A percentile compares a stretch with the other conserved stretches of the same genome.
phyloP scores from a whole-genome alignment of 2,113 vertebrate species.

The Nerophis ophidion region DNA sequence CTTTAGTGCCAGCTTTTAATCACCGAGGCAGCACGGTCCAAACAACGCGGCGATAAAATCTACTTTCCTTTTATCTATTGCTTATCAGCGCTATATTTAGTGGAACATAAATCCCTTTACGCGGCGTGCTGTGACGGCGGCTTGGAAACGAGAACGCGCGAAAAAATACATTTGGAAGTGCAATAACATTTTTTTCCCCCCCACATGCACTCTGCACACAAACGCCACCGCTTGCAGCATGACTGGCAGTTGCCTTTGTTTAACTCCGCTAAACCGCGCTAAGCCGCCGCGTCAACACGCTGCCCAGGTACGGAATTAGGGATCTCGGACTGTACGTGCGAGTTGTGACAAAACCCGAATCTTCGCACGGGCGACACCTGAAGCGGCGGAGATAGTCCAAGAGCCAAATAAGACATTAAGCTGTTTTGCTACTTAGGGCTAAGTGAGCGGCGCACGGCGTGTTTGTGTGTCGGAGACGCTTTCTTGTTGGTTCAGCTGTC shows the following conservation, averaged over 20 bases:
- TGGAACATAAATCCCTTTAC: neutral
- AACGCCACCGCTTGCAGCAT: neutral
- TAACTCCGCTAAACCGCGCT: conserved; percentile 8
- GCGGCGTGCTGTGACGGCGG: neutral
- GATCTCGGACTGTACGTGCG: conserved; percentile 17
- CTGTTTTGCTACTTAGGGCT: conserved; percentile 52
- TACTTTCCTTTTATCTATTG: conserved; percentile 7
- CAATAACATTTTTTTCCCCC: neutral
- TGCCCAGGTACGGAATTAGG: conserved; percentile 15
- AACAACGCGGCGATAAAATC: conserved; percentile 52
- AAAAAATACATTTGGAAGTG: conserved; percentile 1
- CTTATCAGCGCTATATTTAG: neutral
- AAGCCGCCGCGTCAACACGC: conserved; percentile 13
- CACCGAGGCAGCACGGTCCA: conserved; percentile 39
- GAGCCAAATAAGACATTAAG: conserved; percentile 32
- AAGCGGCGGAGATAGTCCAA: conserved; percentile 20
- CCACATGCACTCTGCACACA: neutral
- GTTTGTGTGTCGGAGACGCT: conserved; percentile 31
- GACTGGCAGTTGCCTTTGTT: conserved; percentile 29
- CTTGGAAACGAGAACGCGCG: neutral
- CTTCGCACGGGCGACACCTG: conserved; percentile 11
- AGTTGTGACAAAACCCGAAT: conserved; percentile 16
- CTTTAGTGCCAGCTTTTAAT: conserved; percentile 61
- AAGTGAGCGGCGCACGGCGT: conserved; percentile 45
- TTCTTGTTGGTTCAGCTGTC: conserved; percentile 64